phyloP scores from a whole-genome alignment of 2,797 vertebrate genomes.

The Muscicapa comitata region DNA sequence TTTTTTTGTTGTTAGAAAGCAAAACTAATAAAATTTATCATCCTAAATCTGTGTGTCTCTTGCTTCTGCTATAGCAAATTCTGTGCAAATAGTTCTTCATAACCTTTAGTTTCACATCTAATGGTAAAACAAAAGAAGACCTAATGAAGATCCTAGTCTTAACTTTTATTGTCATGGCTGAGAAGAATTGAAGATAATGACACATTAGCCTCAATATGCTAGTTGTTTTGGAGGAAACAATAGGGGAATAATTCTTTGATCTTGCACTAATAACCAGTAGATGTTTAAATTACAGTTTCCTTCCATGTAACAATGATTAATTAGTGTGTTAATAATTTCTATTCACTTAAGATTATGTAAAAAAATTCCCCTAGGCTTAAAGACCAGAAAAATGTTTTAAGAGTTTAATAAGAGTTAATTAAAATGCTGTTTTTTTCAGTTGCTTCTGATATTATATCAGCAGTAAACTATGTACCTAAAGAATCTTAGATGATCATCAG shows the following conservation, averaged over 20 bases:
- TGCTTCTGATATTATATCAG: not conserved
- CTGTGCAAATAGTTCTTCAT: not conserved
- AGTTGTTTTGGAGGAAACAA: not conserved
- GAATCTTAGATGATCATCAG: not conserved
- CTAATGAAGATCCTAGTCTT: not conserved
- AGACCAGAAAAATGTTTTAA: not conserved
- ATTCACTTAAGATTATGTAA: not conserved
- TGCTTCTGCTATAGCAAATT: not conserved
- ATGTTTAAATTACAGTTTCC: not conserved
- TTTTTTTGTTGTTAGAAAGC: not conserved
- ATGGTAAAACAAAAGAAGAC: not conserved
- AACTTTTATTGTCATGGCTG: not conserved
- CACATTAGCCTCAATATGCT: rapidly evolving
- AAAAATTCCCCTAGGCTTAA: not conserved
- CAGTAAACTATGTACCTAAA: not conserved
- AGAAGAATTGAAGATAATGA: not conserved
- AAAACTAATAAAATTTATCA: not conserved
- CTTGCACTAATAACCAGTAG: not conserved
- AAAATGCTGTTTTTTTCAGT: not conserved
- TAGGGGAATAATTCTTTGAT: not conserved
- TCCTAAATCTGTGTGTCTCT: not conserved
- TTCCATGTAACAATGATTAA: not conserved
- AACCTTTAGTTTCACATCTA: not conserved
- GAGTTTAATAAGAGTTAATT: not conserved
- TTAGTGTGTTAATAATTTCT: not conserved